These are phyloP conservation scores for Orchestia grillus DNA, from an alignment of 1,140 invertebrate genomes.

Conservation along the genomic window DNA sequence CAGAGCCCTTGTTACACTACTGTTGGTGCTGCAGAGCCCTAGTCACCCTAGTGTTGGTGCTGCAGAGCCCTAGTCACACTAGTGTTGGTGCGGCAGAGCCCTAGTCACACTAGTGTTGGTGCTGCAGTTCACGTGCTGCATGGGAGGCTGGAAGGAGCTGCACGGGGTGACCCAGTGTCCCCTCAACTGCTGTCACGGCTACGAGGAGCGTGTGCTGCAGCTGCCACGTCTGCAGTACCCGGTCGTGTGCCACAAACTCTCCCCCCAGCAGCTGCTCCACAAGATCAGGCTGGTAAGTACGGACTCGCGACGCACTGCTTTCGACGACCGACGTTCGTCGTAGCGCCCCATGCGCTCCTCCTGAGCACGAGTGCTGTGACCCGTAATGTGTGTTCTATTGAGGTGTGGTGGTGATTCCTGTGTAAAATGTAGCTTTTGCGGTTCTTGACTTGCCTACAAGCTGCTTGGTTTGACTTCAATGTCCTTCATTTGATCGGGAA, in stretches of 20 bases:
- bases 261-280: constrained; percentile 58
- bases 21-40: neutral
- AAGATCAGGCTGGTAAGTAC: neutral
- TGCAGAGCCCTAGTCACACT: neutral
- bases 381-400: too few species aligned
- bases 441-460: too few species aligned
- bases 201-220: constrained; percentile 59
- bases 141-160: constrained; percentile 66
- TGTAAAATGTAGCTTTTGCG: too few species aligned
- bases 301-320: neutral
- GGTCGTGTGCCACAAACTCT: constrained; percentile 63
- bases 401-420: too few species aligned
- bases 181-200: constrained; percentile 62
- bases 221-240: constrained; percentile 61
- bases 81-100: neutral
- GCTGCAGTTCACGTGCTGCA: constrained; percentile 65
- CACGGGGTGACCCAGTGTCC: constrained; percentile 62
- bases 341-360: too few species aligned
- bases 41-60: neutral
- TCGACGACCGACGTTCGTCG: too few species aligned
- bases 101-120: neutral
- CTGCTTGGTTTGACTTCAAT: too few species aligned
- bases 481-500: too few species aligned
- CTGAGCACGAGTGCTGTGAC: too few species aligned
- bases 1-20: neutral